Evolutionary conservation across 1,140 invertebrate genomes (phyloP).

Genomic region (Nephotettix cincticeps): DNA sequence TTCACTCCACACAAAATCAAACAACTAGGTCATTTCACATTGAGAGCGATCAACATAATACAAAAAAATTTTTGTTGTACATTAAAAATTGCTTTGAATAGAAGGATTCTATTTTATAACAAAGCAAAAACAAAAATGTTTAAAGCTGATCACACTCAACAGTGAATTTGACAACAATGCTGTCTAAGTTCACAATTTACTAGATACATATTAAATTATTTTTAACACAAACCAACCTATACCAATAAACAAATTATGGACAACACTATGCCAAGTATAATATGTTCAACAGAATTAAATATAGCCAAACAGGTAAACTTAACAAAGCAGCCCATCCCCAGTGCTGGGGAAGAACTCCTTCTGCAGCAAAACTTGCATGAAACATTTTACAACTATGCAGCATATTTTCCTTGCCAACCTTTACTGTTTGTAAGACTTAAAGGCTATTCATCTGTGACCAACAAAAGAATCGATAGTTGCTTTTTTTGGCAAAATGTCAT

Average conservation of each 20-base stretch:
- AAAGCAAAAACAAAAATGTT: no score
- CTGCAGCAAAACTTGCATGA: background rate
- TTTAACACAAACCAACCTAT: conserved; percentile 3
- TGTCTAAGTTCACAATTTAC: background rate
- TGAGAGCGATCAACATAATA: no score
- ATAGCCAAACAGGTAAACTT: conserved; percentile 1
- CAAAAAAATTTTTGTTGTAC: background rate
- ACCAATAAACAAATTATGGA: conserved; percentile 3
- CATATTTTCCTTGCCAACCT: no score
- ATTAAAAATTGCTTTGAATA: background rate
- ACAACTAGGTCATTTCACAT: no score
- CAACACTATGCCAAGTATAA: conserved; percentile 1
- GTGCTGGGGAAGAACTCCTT: background rate
- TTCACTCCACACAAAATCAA: no score
- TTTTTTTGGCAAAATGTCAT: no score
- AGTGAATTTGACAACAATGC: background rate
- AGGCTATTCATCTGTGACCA: no score
- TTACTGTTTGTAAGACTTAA: no score
- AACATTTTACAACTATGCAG: no score
- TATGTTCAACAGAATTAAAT: conserved; percentile 2
- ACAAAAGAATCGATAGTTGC: no score
- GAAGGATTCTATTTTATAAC: background rate
- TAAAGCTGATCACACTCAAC: background rate
- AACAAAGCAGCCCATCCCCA: background rate
- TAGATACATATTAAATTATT: background rate